Percentiles rank a stretch among this genome's conserved stretches.
Evolutionary conservation across 2,113 vertebrate species (phyloP).

Genomic region (Oxygymnocypris stewartii): DNA sequence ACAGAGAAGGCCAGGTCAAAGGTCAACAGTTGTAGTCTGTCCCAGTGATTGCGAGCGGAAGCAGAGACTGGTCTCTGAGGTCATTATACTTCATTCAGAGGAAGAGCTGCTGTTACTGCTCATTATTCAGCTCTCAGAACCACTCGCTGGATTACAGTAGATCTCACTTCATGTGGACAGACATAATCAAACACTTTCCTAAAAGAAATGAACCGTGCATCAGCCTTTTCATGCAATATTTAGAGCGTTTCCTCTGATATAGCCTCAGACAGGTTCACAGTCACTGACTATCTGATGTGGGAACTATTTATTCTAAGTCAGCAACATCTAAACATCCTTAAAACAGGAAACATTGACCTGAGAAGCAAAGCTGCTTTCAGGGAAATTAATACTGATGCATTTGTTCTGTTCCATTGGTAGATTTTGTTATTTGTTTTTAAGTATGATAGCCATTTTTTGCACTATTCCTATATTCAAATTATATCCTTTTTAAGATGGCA

Average conservation of each 20-base stretch:
- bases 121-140: too few species aligned
- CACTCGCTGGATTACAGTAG: not conserved
- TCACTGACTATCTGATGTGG: not conserved
- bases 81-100: not conserved
- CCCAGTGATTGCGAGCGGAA: not conserved
- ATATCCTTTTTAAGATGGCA: not conserved
- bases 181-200: not conserved
- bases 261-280: not conserved
- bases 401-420: not conserved
- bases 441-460: not conserved
- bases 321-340: not conserved
- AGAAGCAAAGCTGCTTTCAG: not conserved
- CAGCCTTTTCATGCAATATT: not conserved
- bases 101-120: conserved; percentile 2
- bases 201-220: not conserved
- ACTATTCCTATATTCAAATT: not conserved
- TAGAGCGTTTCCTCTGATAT: not conserved
- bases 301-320: not conserved
- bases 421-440: not conserved
- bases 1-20: not conserved
- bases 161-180: not conserved
- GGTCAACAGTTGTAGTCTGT: not conserved
- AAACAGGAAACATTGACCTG: not conserved
- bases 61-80: not conserved
- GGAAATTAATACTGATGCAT: not conserved